Base-by-base conservation (phyloP, 2,797 vertebrate genomes). In the Enteromius trimaculatus region DNA sequence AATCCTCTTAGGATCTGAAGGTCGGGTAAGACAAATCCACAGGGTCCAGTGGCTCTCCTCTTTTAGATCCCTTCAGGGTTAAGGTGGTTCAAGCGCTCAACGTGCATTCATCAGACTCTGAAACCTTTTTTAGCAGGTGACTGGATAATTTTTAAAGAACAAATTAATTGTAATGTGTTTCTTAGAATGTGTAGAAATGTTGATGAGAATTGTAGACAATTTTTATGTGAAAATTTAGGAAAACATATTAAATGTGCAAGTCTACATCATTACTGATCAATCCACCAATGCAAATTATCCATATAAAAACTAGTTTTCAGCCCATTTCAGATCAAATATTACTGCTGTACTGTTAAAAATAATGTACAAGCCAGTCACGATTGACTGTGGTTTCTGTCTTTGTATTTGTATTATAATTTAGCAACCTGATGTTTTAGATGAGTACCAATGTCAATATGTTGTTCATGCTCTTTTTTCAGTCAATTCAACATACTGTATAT, bases 1-100 rank as follows among this genome's bases (percentile, higher is more conserved):
- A 88, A 95, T 93, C 93, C 92, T 90, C 90, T 95, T 94, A 95
- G 66, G 70, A 87, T 82, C 84, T 94, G 92, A 94, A 94, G 93
- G 94, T 95, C 93, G 90, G 78, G 76, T 71, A 86, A 90, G 80
- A 92, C 86, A 89, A 91, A 85, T 86, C 81, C 77, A 65, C 3
- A 65, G 74, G 78, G 70, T 78, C 79, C 79, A 84, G 31, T 64
- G 71, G 79, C 58, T 80, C 65, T 72, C 66, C 58, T 77, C 53
- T 82, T 74, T 75, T 64, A 82, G 69, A 79, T 81, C 76, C 47
- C 68, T 17, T 82, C 76, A 62, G 44, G 76, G 31, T 47, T 78
- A 82, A 84, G 17, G 69, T 51, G 42, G 75, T 65, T 75, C 58
- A 47, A 26, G 16, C 14, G 10, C 49, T 44, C n/a, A 77, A 55